Conservation (phyloP, 2,113 vertebrate species). For the Elachura formosa region DNA sequence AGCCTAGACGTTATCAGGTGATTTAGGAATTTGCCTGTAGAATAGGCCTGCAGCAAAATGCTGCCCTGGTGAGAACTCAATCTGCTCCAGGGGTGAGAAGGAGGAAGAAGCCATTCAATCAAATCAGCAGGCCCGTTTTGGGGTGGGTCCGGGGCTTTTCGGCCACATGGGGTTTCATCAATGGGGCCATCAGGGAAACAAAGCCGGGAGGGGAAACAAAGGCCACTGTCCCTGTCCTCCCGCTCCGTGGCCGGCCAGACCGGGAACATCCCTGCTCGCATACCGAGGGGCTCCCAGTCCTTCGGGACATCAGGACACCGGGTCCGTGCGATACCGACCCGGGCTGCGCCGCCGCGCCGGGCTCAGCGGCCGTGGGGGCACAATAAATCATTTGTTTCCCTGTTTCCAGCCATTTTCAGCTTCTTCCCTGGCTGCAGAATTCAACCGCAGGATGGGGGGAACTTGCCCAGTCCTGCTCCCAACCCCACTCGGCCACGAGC, state of each 20-base stretch:
- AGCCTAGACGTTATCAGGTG: neutral
- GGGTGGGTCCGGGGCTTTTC: neutral
- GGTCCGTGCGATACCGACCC: fast-evolving
- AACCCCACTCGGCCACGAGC: fast-evolving
- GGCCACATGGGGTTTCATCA: slow-evolving; percentile 12
- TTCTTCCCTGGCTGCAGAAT: neutral
- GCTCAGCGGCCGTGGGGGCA: fast-evolving
- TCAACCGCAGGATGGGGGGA: neutral
- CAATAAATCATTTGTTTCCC: neutral
- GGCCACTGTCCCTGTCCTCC: neutral
- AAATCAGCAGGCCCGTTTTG: neutral
- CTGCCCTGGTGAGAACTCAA: neutral
- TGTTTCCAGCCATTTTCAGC: neutral
- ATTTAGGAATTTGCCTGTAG: neutral
- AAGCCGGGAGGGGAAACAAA: slow-evolving; percentile 35
- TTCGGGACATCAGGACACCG: neutral
- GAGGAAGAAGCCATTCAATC: neutral
- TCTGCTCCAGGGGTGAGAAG: neutral
- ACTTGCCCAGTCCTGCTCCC: neutral
- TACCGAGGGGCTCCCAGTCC: fast-evolving
- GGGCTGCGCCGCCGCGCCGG: neutral
- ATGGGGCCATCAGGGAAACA: slow-evolving; percentile 24
- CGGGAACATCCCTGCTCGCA: fast-evolving
- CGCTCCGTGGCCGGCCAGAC: neutral
- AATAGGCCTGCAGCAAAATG: neutral